Conservation (phyloP, 2,113 vertebrate genomes). For the Microcebus ravelobensis region DNA sequence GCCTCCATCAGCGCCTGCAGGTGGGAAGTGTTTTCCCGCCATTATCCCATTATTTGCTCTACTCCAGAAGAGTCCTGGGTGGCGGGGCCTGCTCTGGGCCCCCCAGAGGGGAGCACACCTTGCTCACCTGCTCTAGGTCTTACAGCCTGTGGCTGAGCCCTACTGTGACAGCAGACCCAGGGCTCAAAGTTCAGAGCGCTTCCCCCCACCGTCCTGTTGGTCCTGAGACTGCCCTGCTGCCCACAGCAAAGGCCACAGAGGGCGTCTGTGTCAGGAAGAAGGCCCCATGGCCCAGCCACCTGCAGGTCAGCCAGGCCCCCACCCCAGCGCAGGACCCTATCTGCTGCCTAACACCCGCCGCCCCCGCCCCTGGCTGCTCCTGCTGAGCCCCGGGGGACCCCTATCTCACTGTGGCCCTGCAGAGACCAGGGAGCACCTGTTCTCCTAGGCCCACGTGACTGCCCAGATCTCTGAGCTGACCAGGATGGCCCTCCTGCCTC, state of each 20-base stretch:
- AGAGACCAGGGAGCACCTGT: neutral
- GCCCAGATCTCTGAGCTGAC: neutral
- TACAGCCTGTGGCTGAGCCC: neutral
- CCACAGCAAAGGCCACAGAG: neutral
- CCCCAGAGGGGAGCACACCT: neutral
- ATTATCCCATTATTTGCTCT: neutral
- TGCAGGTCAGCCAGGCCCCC: neutral
- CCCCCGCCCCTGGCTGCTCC: neutral
- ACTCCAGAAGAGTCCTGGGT: neutral
- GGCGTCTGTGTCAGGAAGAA: neutral
- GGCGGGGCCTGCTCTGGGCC: neutral
- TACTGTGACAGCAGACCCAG: neutral
- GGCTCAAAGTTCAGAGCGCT: neutral
- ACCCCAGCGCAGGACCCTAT: neutral
- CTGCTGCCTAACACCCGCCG: neutral
- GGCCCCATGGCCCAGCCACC: neutral
- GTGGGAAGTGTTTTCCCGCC: neutral
- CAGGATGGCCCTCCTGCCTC: neutral
- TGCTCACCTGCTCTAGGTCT: neutral
- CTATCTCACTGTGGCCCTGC: neutral
- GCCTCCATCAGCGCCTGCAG: neutral
- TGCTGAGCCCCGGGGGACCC: neutral
- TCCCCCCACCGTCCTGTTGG: neutral
- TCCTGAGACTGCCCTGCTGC: neutral
- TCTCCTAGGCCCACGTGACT: neutral